Evolutionary conservation across 2,888 invertebrate genomes (phyloP).

Genomic region (Eilema depressum): DNA sequence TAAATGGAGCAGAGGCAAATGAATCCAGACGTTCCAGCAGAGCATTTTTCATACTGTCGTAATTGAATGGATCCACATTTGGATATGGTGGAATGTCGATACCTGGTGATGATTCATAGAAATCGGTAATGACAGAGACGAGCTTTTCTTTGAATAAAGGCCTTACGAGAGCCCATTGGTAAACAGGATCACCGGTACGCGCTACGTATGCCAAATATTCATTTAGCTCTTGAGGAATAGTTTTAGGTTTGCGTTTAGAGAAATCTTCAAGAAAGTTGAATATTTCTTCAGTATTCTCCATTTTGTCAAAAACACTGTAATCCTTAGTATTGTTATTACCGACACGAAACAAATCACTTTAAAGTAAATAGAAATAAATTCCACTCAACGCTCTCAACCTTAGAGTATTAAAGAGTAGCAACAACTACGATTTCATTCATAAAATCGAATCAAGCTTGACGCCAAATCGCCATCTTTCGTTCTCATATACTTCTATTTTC

Average conservation of each 20-base stretch:
- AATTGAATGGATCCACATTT: constrained; percentile 96
- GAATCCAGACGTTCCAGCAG: constrained; percentile 93
- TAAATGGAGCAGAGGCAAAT: constrained; percentile 97
- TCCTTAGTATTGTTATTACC: constrained; percentile 27
- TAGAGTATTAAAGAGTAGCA: too few species aligned
- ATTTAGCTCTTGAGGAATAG: constrained; percentile 95
- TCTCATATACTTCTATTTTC: too few species aligned
- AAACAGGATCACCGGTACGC: constrained; percentile 97
- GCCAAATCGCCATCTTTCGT: too few species aligned
- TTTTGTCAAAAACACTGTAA: constrained; percentile 56
- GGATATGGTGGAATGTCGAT: constrained; percentile 94
- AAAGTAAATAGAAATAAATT: not conserved
- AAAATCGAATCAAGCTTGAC: too few species aligned
- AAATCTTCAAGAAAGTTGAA: constrained; percentile 94
- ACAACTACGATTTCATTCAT: too few species aligned
- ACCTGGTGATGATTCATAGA: constrained; percentile 92
- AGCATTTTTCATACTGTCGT: constrained; percentile 94
- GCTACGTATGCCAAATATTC: constrained; percentile 96
- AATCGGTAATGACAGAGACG: constrained; percentile 94
- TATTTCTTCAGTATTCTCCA: constrained; percentile 96
- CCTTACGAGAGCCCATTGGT: constrained; percentile 96
- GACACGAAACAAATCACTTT: constrained; percentile 1
- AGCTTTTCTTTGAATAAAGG: constrained; percentile 96
- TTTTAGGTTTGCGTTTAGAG: constrained; percentile 91
- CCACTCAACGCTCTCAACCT: not conserved